A percentile compares a stretch with the other conserved stretches of the same genome.
Conservation (phyloP, 2,797 vertebrate genomes). For the Mormyrops boulengeri region DNA sequence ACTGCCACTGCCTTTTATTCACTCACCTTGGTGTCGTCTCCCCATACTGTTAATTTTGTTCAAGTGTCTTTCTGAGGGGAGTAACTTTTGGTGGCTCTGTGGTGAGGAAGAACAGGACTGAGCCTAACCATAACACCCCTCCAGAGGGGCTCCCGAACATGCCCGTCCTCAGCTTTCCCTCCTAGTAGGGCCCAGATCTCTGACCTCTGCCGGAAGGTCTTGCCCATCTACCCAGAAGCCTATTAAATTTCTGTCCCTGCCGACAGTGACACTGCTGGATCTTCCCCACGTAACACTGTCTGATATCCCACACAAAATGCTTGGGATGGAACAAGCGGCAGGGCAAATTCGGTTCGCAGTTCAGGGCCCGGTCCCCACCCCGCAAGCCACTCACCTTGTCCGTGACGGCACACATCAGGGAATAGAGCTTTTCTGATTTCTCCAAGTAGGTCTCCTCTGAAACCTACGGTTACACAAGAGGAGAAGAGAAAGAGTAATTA, state of each 20-base stretch:
- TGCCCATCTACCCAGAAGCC: background rate
- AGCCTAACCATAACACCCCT: background rate
- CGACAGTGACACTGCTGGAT: background rate
- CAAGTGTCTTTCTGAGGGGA: background rate
- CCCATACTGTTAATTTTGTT: background rate
- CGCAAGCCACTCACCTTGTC: constrained; percentile 66
- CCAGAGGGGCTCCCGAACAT: background rate
- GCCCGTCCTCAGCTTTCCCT: background rate
- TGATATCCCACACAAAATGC: background rate
- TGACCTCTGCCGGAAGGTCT: background rate
- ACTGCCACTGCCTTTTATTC: background rate
- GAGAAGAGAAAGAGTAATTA: constrained; percentile 3
- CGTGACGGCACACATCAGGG: constrained; percentile 66
- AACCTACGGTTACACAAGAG: constrained; percentile 52
- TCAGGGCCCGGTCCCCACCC: background rate
- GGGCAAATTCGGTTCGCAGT: background rate
- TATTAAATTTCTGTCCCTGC: background rate
- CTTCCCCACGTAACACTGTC: background rate
- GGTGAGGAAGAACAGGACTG: background rate
- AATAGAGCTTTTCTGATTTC: constrained; percentile 67
- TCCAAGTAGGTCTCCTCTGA: constrained; percentile 73
- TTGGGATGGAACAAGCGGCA: background rate
- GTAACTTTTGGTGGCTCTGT: background rate
- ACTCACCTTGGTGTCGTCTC: background rate
- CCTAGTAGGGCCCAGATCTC: background rate